Conservation (phyloP, 2,888 invertebrate genomes). For the Julus scandinavius region DNA sequence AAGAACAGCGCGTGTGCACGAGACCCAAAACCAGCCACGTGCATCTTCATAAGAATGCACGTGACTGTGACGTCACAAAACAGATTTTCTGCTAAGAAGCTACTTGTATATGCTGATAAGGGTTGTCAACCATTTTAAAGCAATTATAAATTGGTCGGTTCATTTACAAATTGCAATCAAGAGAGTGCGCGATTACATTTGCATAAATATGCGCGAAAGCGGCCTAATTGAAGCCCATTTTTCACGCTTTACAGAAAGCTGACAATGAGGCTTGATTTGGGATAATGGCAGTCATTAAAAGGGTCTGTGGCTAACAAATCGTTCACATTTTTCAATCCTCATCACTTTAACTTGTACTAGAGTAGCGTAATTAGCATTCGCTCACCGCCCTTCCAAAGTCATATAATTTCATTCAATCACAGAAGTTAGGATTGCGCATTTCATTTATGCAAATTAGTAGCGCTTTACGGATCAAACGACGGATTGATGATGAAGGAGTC, state of each 20-base stretch:
- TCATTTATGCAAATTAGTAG: not conserved
- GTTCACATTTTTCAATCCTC: not conserved
- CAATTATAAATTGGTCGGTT: not conserved
- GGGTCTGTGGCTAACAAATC: not conserved
- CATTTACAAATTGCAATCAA: slow-evolving; percentile 1
- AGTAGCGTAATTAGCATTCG: not conserved
- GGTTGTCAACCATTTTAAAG: not conserved
- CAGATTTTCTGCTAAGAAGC: no score
- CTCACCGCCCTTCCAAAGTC: not conserved
- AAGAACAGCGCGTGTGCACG: no score
- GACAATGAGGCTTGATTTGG: not conserved
- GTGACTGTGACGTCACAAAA: no score
- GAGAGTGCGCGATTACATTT: not conserved
- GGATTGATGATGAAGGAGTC: not conserved
- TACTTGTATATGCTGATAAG: no score
- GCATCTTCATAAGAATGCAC: no score
- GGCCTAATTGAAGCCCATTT: not conserved
- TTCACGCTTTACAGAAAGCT: not conserved
- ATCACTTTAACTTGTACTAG: not conserved
- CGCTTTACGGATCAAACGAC: not conserved
- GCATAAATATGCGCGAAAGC: not conserved
- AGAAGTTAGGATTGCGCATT: not conserved
- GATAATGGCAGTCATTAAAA: not conserved
- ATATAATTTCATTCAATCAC: not conserved
- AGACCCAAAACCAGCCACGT: no score